Percentiles rank a stretch among this genome's conserved stretches.
Evolutionary conservation across 1,140 invertebrate species (phyloP).

Genomic region (Armadillidium nasatum): DNA sequence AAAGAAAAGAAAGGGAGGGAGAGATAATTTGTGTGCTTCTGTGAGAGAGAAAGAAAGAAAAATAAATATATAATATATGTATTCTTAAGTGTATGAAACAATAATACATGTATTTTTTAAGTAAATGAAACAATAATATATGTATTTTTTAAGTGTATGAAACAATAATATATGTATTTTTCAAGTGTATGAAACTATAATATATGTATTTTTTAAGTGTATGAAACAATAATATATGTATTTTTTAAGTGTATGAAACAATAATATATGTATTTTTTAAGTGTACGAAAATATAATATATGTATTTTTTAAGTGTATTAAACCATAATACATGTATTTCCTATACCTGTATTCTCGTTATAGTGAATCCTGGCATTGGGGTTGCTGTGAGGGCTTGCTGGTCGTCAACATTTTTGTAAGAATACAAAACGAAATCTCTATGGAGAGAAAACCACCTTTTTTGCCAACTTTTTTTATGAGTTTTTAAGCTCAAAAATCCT

Average conservation of each 20-base stretch:
- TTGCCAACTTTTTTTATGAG: conserved; percentile 58
- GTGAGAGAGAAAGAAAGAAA: neutral
- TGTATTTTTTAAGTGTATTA: too few species aligned
- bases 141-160: too few species aligned
- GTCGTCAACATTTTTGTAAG: conserved; percentile 52
- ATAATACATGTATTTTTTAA: neutral
- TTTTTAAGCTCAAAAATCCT: conserved; percentile 58
- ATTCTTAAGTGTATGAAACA: neutral
- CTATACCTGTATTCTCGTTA: conserved; percentile 44
- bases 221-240: too few species aligned
- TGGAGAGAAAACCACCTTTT: conserved; percentile 60
- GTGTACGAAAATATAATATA: too few species aligned
- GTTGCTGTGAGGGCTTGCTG: conserved; percentile 58
- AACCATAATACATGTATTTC: too few species aligned
- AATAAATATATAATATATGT: too few species aligned
- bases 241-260: too few species aligned
- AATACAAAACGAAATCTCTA: conserved; percentile 62
- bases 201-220: too few species aligned
- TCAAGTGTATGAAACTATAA: too few species aligned
- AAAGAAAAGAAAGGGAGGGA: neutral
- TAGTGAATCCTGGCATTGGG: conserved; percentile 58
- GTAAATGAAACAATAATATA: too few species aligned
- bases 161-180: too few species aligned
- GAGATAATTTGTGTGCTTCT: neutral
- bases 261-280: too few species aligned